phyloP scores from a whole-genome alignment of 1,140 invertebrate species.

The Eriosoma lanigerum region DNA sequence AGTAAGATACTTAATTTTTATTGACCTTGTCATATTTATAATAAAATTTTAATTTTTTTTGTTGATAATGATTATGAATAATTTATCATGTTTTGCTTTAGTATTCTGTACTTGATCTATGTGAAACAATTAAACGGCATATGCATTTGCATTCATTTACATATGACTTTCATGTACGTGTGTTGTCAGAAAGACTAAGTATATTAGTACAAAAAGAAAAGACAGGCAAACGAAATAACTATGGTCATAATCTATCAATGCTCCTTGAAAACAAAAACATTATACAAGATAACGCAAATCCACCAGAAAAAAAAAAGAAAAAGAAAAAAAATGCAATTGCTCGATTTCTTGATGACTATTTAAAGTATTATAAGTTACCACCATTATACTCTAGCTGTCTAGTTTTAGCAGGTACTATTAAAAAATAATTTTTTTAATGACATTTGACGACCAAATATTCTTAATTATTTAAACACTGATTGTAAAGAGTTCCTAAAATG shows the following conservation, averaged over 20 bases:
- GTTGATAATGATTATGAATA: background rate
- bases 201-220: constrained; percentile 20
- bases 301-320: constrained; percentile 58
- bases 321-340: constrained; percentile 72
- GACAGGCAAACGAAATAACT: background rate
- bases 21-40: background rate
- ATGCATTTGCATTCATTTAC: constrained; percentile 87
- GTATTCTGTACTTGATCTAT: constrained; percentile 76
- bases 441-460: too few relatives aligned
- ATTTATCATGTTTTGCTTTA: constrained; percentile 55
- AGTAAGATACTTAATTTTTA: constrained; percentile 52
- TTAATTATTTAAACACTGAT: too few relatives aligned
- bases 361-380: constrained; percentile 80
- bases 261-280: background rate
- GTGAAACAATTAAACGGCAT: constrained; percentile 72
- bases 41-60: background rate
- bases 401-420: constrained; percentile 67
- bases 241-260: background rate
- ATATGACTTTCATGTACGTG: constrained; percentile 80
- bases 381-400: constrained; percentile 81
- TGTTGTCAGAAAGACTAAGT: constrained; percentile 9
- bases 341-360: constrained; percentile 79
- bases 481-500: too few relatives aligned
- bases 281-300: constrained; percentile 66
- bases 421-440: too few relatives aligned